phyloP scores from a whole-genome alignment of 2,797 vertebrate genomes.

The Semotilus atromaculatus region DNA sequence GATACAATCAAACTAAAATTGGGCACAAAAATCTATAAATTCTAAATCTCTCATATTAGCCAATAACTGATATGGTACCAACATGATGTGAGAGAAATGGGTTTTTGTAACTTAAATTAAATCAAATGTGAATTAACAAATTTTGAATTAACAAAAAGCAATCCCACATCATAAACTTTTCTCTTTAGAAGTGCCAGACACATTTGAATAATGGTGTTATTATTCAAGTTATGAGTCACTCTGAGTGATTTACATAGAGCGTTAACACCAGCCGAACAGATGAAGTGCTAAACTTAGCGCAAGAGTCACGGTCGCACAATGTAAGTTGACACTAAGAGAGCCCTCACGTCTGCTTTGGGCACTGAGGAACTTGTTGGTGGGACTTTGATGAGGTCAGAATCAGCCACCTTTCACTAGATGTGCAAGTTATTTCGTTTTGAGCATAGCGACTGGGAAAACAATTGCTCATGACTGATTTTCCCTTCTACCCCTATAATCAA shows the following conservation, averaged over 20 bases:
- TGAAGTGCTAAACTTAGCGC: slow-evolving; percentile 23
- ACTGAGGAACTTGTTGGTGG: slow-evolving; percentile 35
- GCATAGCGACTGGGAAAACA: slow-evolving; percentile 82
- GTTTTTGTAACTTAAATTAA: background rate
- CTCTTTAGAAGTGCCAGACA: background rate
- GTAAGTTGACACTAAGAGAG: slow-evolving; percentile 46
- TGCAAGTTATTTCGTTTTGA: slow-evolving; percentile 73
- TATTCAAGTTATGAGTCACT: slow-evolving; percentile 14
- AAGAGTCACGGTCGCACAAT: slow-evolving; percentile 12
- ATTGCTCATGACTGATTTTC: slow-evolving; percentile 85
- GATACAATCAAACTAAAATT: background rate
- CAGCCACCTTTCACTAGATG: slow-evolving; percentile 57
- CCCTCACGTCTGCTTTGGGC: slow-evolving; percentile 45
- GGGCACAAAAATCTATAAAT: background rate
- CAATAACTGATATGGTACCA: background rate
- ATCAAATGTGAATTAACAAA: background rate
- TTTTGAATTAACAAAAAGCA: background rate
- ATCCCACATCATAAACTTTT: slow-evolving; percentile 11
- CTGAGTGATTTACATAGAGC: background rate
- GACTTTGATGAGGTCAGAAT: slow-evolving; percentile 56
- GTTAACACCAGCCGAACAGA: slow-evolving; percentile 26
- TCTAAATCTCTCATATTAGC: background rate
- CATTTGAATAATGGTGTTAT: slow-evolving; percentile 24
- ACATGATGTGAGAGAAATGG: background rate
- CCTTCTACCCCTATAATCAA: slow-evolving; percentile 82